Evolutionary conservation across 2,888 invertebrate species (phyloP), one percentile per base, ranked within the genome.

Genomic region (Dasypogon diadema): DNA sequence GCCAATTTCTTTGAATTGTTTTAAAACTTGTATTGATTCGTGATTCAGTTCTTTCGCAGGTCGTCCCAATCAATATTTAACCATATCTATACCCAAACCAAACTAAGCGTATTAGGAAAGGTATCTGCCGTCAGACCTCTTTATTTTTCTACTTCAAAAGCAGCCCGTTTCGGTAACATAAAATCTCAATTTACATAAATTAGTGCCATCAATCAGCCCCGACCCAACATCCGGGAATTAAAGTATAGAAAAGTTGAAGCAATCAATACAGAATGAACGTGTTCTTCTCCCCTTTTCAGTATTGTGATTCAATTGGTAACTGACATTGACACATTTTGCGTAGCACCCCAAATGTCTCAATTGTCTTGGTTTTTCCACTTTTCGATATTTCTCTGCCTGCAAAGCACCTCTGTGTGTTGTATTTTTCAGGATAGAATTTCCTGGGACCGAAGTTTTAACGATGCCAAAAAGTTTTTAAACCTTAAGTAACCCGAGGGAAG

Each of bases 151-250:
- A 46, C 22, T 65, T 65, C 24, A 65, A 46, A 46, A 60, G 37
- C 22, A 10, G 46, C 24, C 42, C 48, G 46, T 65, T 65, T 65
- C 46, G 42, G 48, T 65, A 48, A 65, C 65, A 65, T 65, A 65
- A 65, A 65, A 65, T 65, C 65, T 65, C 65, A 65, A 65, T 65
- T 65, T 65, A 65, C 65, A 65, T 65, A 65, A 65, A 46, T 65
- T 65, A 65, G 48, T 48, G 42, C 65, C 65, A 65, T 65, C 65
- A 65, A 65, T 65, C 65, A 65, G 24, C 12, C 24, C 22, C 12
- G 16, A 0, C 65, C 65, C 46, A 22, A 14, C 46, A 46, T 65
- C 48, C 48, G 24, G 65, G 65, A 65, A 24, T 65, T 46, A 65
- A 48, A 65, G 65, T 24, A 65, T 48, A 48, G 65, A 46, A 65